Evolutionary conservation across 35 echinoderm and acorn worm genomes (phyloP).

Genomic region (Hemicentrotus pulcherrimus): DNA sequence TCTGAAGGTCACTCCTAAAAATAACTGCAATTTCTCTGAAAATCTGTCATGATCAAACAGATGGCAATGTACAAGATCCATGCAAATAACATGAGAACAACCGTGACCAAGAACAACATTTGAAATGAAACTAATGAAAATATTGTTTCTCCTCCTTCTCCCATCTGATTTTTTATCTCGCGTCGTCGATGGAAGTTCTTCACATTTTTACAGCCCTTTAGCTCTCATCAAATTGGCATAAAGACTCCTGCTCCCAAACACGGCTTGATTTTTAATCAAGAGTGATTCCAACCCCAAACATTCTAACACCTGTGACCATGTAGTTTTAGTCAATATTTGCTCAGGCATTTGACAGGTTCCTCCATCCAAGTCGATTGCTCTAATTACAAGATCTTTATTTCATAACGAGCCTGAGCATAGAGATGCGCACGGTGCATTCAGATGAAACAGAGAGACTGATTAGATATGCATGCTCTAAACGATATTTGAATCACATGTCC

Average conservation of each 20-base stretch:
- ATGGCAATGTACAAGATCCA: not conserved
- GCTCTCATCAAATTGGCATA: not conserved
- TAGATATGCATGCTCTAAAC: not conserved
- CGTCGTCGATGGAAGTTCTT: not conserved
- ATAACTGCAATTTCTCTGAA: not conserved
- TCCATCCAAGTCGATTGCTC: not conserved
- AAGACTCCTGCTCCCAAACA: not conserved
- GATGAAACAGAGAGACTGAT: not conserved
- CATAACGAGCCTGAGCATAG: not conserved
- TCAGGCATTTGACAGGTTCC: constrained; percentile 9
- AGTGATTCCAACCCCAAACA: not conserved
- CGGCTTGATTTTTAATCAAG: constrained; percentile 11
- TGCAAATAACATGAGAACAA: not conserved
- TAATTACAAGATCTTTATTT: constrained; percentile 1
- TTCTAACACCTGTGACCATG: not conserved
- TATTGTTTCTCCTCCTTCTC: not conserved
- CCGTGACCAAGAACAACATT: not conserved
- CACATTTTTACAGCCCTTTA: not conserved
- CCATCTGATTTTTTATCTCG: not conserved
- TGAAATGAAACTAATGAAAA: not conserved
- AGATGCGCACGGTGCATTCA: not conserved
- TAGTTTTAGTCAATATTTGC: not conserved
- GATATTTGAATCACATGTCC: too few relatives aligned
- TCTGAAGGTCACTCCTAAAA: not conserved
- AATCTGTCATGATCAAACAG: not conserved